These are phyloP conservation scores for Operophtera brumata DNA, from an alignment of 2,888 invertebrate genomes.

Conservation along the genomic window DNA sequence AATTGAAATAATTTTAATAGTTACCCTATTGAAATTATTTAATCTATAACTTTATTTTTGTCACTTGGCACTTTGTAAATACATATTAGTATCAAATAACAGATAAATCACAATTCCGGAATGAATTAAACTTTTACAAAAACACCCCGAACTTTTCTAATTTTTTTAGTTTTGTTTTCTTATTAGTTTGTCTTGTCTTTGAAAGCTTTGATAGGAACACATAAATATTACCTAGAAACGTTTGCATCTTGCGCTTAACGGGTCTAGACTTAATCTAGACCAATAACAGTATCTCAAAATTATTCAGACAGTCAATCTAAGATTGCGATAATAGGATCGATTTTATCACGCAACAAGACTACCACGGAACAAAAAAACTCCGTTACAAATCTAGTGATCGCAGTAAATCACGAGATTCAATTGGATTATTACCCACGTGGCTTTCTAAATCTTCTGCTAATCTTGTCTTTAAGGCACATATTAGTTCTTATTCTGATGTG, in stretches of 20 bases:
- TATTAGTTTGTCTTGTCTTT: neutral
- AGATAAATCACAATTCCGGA: too few species aligned
- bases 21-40: too few species aligned
- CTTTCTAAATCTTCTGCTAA: slow-evolving; percentile 17
- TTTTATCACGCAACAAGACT: slow-evolving; percentile 21
- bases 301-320: slow-evolving; percentile 21
- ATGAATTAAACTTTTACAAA: too few species aligned
- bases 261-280: slow-evolving; percentile 20
- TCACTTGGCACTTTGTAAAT: too few species aligned
- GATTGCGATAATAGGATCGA: slow-evolving; percentile 21
- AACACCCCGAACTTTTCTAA: too few species aligned
- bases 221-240: slow-evolving; percentile 2
- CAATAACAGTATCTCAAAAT: slow-evolving; percentile 31
- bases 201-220: neutral
- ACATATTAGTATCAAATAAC: too few species aligned
- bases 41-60: too few species aligned
- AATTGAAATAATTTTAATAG: too few species aligned
- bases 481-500: neutral
- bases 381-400: slow-evolving; percentile 22
- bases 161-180: too few species aligned
- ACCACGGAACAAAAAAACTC: slow-evolving; percentile 14
- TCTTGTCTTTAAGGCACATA: neutral
- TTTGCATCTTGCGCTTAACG: slow-evolving; percentile 12
- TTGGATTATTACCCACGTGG: slow-evolving; percentile 13
- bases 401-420: slow-evolving; percentile 23